Evolutionary conservation across 1,140 invertebrate genomes (phyloP), one percentile per base, ranked within the genome.

Genomic region (Daktulosphaira vitifoliae): DNA sequence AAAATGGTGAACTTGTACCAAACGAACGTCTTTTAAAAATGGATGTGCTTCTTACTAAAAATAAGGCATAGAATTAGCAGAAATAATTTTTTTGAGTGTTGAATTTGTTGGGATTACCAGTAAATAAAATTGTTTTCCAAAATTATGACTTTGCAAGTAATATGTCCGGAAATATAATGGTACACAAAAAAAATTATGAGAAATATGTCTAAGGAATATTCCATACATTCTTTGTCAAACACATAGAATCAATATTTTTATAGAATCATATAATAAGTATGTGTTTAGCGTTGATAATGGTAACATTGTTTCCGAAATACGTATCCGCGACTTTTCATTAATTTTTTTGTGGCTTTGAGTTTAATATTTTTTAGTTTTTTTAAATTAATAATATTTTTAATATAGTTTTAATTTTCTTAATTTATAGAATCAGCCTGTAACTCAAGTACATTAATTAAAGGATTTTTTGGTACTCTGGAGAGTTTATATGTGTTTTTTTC

Each of bases 21-120:
- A 52, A 52, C n/a, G 23, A 52, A 52, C 50, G 50, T 52, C 50
- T 52, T 52, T 52, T 52, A 52, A 52, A 52, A 52, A 37, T 52
- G 50, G 29, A 52, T 52, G 50, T 52, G 23, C n/a, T 52, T 52
- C 50, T 52, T 52, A 52, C 50, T 52, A 52, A 52, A 52, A 52
- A 52, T 13, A 52, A n/a, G 44, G 20, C 15, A 22, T 48, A 48
- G 50, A 29, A 52, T 52, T 52, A 52, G 50, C 50, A 26, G 25
- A 52, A 52, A 52, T 25, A 52, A 52, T 16, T 26, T 52, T 52
- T 52, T 9, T n/a, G 50, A 29, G 29, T 52, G 50, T 52, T 52
- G 25, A 52, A 52, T 26, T 52, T 25, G 15, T 18, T 52, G n/a
- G 50, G 50, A 37, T 37, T 37, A 7, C 33, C 6, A 18, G 9